Evolutionary conservation across 2,888 invertebrate species (phyloP).

Genomic region (Dioctria linearis): DNA sequence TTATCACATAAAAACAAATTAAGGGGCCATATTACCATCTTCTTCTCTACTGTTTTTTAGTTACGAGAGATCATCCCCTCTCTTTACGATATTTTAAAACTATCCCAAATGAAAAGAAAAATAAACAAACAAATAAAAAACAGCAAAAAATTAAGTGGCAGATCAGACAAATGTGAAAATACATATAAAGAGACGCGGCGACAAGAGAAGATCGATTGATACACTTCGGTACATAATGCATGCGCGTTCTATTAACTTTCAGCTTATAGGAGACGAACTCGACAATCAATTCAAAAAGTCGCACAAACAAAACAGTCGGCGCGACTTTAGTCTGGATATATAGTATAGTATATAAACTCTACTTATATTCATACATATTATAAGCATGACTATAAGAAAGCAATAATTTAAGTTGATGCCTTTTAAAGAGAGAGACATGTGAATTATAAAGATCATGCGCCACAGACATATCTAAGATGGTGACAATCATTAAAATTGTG

Average conservation of each 20-base stretch:
- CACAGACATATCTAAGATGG: too few species aligned
- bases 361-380: too few species aligned
- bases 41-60: too few species aligned
- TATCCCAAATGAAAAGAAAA: neutral
- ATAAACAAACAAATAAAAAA: neutral
- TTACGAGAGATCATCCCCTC: too few species aligned
- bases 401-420: too few species aligned
- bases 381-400: too few species aligned
- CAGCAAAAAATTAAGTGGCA: conserved; percentile 5
- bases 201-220: conserved; percentile 34
- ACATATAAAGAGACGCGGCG: neutral
- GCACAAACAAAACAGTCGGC: conserved; percentile 2
- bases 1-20: too few species aligned
- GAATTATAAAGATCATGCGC: too few species aligned
- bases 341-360: neutral
- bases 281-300: neutral
- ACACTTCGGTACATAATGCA: neutral
- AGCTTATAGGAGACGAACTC: conserved; percentile 1
- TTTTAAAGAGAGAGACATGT: too few species aligned
- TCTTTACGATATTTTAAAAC: neutral
- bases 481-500: too few species aligned
- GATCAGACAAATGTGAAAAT: conserved; percentile 14
- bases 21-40: too few species aligned
- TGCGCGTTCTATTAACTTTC: conserved; percentile 11
- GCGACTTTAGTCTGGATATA: neutral